These are phyloP conservation scores for Palythoa heliodiscus DNA, from an alignment of 92 coral and sea anemone species.

Conservation along the genomic window DNA sequence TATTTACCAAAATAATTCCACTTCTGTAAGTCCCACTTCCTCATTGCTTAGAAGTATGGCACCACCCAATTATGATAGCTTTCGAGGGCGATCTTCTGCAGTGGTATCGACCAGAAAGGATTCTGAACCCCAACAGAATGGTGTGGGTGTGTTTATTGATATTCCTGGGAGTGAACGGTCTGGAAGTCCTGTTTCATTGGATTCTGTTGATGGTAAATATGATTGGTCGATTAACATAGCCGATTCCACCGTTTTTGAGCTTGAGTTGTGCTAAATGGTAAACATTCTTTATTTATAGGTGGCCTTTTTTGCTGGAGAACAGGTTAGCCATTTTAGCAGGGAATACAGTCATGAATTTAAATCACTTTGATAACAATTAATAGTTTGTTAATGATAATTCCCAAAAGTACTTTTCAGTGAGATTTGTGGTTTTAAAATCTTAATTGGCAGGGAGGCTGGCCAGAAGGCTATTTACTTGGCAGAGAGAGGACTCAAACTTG, in stretches of 20 bases:
- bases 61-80: conserved; percentile 22
- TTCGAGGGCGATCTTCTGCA: conserved; percentile 37
- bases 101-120: neutral
- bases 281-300: no score
- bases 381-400: no score
- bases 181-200: conserved; percentile 39
- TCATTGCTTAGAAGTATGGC: conserved; percentile 43
- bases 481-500: no score
- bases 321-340: no score
- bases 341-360: no score
- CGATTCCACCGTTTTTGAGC: neutral
- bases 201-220: conserved; percentile 33
- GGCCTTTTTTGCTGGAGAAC: no score
- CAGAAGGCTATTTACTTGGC: no score
- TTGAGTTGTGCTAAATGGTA: neutral
- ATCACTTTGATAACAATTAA: no score
- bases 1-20: conserved; percentile 17
- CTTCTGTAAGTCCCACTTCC: conserved; percentile 21
- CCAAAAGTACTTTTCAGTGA: no score
- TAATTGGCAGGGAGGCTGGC: no score
- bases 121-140: conserved; percentile 28
- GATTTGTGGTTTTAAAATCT: no score
- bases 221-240: neutral
- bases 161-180: conserved; percentile 42
- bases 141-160: conserved; percentile 15